A percentile compares a stretch with the other conserved stretches of the same genome.
Evolutionary conservation across 2,888 invertebrate genomes (phyloP).

Genomic region (Exephanes ischioxanthus): DNA sequence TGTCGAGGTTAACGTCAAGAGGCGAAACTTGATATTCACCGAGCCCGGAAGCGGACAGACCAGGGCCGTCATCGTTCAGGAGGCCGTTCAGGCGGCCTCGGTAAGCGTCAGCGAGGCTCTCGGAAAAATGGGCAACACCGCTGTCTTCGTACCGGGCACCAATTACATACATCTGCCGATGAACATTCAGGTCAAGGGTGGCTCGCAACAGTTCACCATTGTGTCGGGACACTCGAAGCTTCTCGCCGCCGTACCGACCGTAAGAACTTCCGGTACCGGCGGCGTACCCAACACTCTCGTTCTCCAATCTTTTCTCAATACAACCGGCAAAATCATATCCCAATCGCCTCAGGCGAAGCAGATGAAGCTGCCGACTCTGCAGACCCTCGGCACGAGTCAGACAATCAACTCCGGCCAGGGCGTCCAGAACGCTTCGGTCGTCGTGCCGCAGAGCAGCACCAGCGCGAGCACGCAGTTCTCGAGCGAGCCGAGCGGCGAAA

Average conservation of each 20-base stretch:
- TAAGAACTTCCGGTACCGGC: constrained; percentile 75
- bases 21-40: constrained; percentile 81
- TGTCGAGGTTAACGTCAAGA: constrained; percentile 78
- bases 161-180: constrained; percentile 90
- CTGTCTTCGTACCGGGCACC: constrained; percentile 89
- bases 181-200: constrained; percentile 89
- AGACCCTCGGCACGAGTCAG: constrained; percentile 76
- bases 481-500: constrained; percentile 66
- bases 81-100: constrained; percentile 78
- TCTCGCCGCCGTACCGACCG: constrained; percentile 81
- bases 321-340: constrained; percentile 86
- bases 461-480: constrained; percentile 72
- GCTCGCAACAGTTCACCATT: constrained; percentile 90
- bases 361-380: constrained; percentile 80
- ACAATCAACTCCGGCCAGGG: constrained; percentile 66
- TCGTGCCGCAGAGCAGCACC: constrained; percentile 76
- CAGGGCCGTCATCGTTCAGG: constrained; percentile 83
- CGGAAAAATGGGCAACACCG: constrained; percentile 88
- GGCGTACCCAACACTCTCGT: constrained; percentile 88
- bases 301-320: constrained; percentile 89
- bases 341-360: constrained; percentile 80
- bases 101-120: constrained; percentile 88
- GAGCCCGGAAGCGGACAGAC: constrained; percentile 80
- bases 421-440: constrained; percentile 74
- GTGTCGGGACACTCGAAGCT: constrained; percentile 90